A percentile compares a stretch with the other conserved stretches of the same genome.
These are phyloP conservation scores for Drosophila subobscura DNA, from an alignment of 1,140 invertebrate genomes.

Conservation along the genomic window DNA sequence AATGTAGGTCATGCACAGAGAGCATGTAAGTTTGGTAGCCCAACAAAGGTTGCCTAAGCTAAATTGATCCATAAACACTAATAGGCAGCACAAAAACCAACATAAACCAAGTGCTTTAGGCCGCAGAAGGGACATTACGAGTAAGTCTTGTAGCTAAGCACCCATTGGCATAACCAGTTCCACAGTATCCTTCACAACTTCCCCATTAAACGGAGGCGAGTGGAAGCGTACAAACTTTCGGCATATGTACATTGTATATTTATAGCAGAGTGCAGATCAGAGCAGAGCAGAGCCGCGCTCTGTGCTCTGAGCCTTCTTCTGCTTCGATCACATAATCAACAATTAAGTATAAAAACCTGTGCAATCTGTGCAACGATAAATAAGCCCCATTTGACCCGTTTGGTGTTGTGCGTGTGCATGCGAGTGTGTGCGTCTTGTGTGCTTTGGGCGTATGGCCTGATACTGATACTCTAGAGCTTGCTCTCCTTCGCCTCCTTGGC, in stretches of 20 bases:
- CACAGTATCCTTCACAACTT: conserved; percentile 59
- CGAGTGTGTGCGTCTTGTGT: not conserved
- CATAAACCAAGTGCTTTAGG: not conserved
- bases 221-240: conserved; percentile 34
- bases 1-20: conserved; percentile 61
- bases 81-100: not conserved
- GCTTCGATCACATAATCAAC: conserved; percentile 58
- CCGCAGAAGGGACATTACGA: conserved; percentile 14
- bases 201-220: conserved; percentile 30
- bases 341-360: conserved; percentile 63
- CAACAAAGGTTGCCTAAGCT: too few relatives aligned
- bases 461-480: conserved; percentile 51
- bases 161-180: conserved; percentile 56
- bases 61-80: not conserved
- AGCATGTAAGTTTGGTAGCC: too few relatives aligned
- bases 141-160: too few relatives aligned
- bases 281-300: too few relatives aligned
- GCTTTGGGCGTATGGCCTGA: too few relatives aligned
- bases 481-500: conserved; percentile 66
- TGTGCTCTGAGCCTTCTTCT: conserved; percentile 18
- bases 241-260: conserved; percentile 51
- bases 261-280: conserved; percentile 23
- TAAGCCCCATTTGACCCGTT: conserved; percentile 50
- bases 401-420: not conserved
- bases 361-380: conserved; percentile 42